Percentiles rank a stretch among this genome's conserved stretches.
These are phyloP conservation scores for Plodia interpunctella DNA, from an alignment of 1,140 invertebrate species.

Conservation along the genomic window DNA sequence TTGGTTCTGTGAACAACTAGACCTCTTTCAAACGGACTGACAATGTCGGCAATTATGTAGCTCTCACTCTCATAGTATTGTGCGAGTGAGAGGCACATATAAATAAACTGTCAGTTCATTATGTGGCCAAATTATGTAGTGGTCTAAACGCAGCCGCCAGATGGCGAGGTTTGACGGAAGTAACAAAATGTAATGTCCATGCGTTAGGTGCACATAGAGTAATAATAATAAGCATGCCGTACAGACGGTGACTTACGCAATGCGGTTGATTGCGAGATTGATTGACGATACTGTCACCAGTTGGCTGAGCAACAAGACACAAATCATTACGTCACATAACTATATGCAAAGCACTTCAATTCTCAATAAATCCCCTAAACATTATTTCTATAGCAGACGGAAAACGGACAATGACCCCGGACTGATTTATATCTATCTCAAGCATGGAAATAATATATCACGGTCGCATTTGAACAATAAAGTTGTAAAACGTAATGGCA, in stretches of 20 bases:
- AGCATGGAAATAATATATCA: no score
- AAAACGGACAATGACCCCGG: no score
- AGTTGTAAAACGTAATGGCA: no score
- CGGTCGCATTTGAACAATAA: no score
- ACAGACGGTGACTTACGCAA: slow-evolving; percentile 86
- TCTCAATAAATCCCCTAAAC: background rate
- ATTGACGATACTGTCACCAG: slow-evolving; percentile 92
- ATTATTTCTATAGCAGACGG: no score
- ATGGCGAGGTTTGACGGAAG: slow-evolving; percentile 15
- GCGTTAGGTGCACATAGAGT: slow-evolving; percentile 57
- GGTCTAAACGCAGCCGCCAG: slow-evolving; percentile 5
- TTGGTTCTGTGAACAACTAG: background rate
- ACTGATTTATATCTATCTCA: no score
- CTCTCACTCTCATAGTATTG: no score
- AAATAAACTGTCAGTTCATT: no score
- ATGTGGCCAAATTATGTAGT: background rate
- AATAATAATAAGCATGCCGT: slow-evolving; percentile 51
- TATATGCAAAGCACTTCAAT: slow-evolving; percentile 43
- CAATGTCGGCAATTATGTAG: no score
- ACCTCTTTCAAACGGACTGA: no score
- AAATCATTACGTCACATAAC: slow-evolving; percentile 69
- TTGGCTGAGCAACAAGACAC: slow-evolving; percentile 83
- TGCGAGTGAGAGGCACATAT: no score
- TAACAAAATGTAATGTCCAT: slow-evolving; percentile 51
- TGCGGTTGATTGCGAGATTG: slow-evolving; percentile 92